Evolutionary conservation across 2,797 vertebrate genomes (phyloP).

Genomic region (Staurois parvus): DNA sequence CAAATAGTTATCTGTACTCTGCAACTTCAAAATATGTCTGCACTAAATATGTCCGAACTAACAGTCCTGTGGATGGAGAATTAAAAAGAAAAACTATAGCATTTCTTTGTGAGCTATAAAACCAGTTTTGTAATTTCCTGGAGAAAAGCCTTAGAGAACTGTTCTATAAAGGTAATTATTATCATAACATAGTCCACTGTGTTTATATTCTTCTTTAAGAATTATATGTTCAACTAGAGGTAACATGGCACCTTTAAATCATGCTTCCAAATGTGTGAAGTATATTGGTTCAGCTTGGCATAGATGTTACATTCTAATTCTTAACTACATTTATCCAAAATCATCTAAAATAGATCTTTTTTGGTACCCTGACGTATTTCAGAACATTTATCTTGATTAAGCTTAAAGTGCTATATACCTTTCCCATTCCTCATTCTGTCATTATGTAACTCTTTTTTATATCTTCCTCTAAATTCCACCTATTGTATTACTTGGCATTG

Average conservation of each 20-base stretch:
- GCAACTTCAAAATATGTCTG: no score
- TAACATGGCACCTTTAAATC: constrained; percentile 14
- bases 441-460: constrained; percentile 43
- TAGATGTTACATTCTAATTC: neutral
- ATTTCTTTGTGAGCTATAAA: no score
- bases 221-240: constrained; percentile 19
- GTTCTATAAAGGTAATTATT: constrained; percentile 30
- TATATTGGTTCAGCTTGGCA: constrained; percentile 33
- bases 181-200: constrained; percentile 14
- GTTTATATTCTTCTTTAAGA: constrained; percentile 10
- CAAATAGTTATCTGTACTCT: no score
- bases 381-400: constrained; percentile 38
- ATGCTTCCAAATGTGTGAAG: constrained; percentile 10
- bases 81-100: no score
- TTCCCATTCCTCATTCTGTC: constrained; percentile 47
- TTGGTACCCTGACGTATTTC: constrained; percentile 49
- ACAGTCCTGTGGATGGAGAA: no score
- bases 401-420: constrained; percentile 25
- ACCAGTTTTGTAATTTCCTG: no score
- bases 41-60: no score
- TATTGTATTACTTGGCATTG: constrained; percentile 56
- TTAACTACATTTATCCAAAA: constrained; percentile 11
- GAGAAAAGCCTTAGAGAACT: neutral
- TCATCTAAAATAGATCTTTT: constrained; percentile 8
- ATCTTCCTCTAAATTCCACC: constrained; percentile 50